Conservation (phyloP, 2,113 vertebrate genomes). For the Barbus barbus region DNA sequence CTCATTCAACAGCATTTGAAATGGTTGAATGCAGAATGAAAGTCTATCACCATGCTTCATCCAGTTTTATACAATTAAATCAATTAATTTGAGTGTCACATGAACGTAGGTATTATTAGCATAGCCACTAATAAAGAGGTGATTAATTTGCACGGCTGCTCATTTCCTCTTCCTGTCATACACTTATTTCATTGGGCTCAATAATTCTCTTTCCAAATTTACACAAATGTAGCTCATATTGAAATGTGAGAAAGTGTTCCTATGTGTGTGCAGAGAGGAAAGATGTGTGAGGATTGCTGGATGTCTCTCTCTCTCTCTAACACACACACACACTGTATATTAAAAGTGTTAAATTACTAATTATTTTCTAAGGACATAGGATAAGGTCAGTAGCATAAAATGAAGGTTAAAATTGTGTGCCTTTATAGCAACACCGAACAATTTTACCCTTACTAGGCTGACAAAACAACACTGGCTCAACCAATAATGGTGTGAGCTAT, state of each 20-base stretch:
- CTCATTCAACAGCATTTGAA: not conserved
- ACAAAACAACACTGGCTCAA: not conserved
- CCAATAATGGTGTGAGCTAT: not conserved
- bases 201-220: conserved; percentile 65
- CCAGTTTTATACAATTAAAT: conserved; percentile 67
- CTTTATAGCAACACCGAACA: too few relatives aligned
- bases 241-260: not conserved
- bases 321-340: not conserved
- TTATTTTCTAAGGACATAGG: not conserved
- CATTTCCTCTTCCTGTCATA: conserved; percentile 70
- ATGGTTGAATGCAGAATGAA: conserved; percentile 44
- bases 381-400: too few relatives aligned
- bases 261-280: not conserved
- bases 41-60: conserved; percentile 51
- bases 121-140: conserved; percentile 65
- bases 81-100: conserved; percentile 61
- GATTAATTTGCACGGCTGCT: conserved; percentile 71
- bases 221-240: conserved; percentile 50
- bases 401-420: too few relatives aligned
- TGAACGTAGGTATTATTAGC: conserved; percentile 67
- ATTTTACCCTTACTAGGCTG: not conserved
- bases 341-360: not conserved
- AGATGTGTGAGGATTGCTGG: conserved; percentile 11
- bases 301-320: not conserved
- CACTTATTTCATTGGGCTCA: conserved; percentile 68